phyloP scores from a whole-genome alignment of 2,797 vertebrate genomes.

The Champsocephalus esox region DNA sequence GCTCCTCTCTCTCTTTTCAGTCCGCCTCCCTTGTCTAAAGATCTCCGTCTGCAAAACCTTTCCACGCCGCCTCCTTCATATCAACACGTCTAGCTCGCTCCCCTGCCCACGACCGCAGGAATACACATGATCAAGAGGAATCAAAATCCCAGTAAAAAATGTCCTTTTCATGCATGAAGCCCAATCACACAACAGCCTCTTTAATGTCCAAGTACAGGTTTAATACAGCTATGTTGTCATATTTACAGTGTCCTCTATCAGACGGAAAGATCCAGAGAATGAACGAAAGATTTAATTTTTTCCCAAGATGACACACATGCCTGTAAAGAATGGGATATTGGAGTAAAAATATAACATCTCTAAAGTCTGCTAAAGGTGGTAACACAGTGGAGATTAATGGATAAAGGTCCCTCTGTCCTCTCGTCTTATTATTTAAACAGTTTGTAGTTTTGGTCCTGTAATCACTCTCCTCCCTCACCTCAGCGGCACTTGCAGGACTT shows the following conservation, averaged over 20 bases:
- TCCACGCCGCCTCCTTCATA: constrained; percentile 58
- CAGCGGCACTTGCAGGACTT: constrained; percentile 89
- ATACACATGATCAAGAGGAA: constrained; percentile 1
- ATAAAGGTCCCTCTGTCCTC: constrained; percentile 55
- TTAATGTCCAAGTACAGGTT: constrained; percentile 66
- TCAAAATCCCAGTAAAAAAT: constrained; percentile 53
- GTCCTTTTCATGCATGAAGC: constrained; percentile 45
- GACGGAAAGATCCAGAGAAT: constrained; percentile 56
- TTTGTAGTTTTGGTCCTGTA: constrained; percentile 35
- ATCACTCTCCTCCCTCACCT: constrained; percentile 36
- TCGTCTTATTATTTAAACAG: constrained; percentile 22
- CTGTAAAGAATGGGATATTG: constrained; percentile 42
- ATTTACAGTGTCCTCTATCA: constrained; percentile 71
- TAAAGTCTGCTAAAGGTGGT: constrained; percentile 50
- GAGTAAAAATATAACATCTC: constrained; percentile 57
- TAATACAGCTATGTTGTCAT: constrained; percentile 64
- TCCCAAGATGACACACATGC: neutral
- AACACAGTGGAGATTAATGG: constrained; percentile 44
- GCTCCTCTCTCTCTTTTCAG: constrained; percentile 63
- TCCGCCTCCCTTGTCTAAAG: constrained; percentile 53
- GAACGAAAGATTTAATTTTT: constrained; percentile 29
- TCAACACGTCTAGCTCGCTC: constrained; percentile 45
- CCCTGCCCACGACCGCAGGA: constrained; percentile 10
- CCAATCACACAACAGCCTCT: constrained; percentile 56
- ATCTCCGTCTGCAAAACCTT: constrained; percentile 62